Conservation (phyloP, 1,140 invertebrate genomes). For the Lycorma delicatula region DNA sequence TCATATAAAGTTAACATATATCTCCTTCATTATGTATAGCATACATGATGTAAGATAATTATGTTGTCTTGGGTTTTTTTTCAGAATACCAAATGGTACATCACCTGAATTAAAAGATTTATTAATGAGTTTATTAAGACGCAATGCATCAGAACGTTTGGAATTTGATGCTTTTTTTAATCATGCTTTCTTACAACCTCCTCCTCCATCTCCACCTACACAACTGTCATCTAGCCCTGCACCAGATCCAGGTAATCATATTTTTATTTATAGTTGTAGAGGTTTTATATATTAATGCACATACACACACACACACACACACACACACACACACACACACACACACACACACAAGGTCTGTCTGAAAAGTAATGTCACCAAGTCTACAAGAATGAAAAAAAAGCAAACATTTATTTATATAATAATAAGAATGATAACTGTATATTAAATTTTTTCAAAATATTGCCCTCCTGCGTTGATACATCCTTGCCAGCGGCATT, state of each 20-base stretch:
- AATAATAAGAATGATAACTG: too few species aligned
- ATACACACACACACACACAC: not conserved
- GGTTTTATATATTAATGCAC: not conserved
- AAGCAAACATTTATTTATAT: too few species aligned
- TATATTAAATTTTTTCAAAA: too few species aligned
- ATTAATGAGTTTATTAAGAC: conserved; percentile 74
- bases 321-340: not conserved
- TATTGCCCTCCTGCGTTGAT: too few species aligned
- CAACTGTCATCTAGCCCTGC: conserved; percentile 29
- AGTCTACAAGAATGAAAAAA: too few species aligned
- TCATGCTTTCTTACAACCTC: conserved; percentile 78
- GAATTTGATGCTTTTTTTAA: conserved; percentile 92
- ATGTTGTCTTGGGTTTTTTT: conserved; percentile 30
- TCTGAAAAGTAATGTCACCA: too few species aligned
- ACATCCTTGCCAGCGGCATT: too few species aligned
- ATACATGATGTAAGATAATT: too few species aligned
- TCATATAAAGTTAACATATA: too few species aligned
- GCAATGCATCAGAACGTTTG: conserved; percentile 91
- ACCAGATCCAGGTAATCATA: not conserved
- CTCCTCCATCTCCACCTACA: conserved; percentile 32
- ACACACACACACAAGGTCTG: too few species aligned
- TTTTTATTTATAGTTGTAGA: too few species aligned
- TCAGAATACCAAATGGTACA: conserved; percentile 85
- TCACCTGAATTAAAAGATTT: conserved; percentile 83
- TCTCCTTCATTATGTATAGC: too few species aligned